Evolutionary conservation across 2,888 invertebrate genomes (phyloP), one percentile per base, ranked within the genome.

Genomic region (Clunio marinus): DNA sequence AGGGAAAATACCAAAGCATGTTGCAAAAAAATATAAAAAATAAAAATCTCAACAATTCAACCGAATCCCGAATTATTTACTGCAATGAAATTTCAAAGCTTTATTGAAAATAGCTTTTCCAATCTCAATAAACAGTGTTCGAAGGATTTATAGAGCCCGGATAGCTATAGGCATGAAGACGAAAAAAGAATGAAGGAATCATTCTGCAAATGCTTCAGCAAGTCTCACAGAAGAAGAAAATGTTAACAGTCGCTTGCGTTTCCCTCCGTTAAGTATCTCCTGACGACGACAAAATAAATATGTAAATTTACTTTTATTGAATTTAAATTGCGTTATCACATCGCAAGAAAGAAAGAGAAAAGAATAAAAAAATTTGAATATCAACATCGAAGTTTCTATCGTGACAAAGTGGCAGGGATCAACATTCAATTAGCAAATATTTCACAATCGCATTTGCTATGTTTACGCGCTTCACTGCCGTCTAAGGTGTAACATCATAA

Each of bases 301-400:
- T 63, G 63, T 46, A 63, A 63, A 63, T 63, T 63, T 28, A 28
- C 7, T 37, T 63, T 63, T 63, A 63, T 63, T 63, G 63, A 63
- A 63, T 63, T 63, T 63, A 63, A 63, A 63, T 63, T 63, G 62
- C 32, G 45, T 46, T 46, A 63, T 63, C 63, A 62, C 22, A 22
- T 41, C 24, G 24, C 24, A 41, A 10, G 22, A 22, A 41, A 24
- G 62, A 41, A 41, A 37, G 37, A 32, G 60, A 62, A 22, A n/a
- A 37, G 15, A 2, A 41, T n/a, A 41, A 10, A 32, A 20, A 32
- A 35, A 62, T 62, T 62, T 51, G 41, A 41, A 41, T 57, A 25
- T 10, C 57, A 57, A 27, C n/a, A 27, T 57, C 20, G 57, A 57
- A 57, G 24, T 27, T 22, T 58, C 32, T 32, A 28, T 58, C 15